These are phyloP conservation scores for Globicephala melas DNA, from an alignment of 2,113 vertebrate species.

Conservation along the genomic window DNA sequence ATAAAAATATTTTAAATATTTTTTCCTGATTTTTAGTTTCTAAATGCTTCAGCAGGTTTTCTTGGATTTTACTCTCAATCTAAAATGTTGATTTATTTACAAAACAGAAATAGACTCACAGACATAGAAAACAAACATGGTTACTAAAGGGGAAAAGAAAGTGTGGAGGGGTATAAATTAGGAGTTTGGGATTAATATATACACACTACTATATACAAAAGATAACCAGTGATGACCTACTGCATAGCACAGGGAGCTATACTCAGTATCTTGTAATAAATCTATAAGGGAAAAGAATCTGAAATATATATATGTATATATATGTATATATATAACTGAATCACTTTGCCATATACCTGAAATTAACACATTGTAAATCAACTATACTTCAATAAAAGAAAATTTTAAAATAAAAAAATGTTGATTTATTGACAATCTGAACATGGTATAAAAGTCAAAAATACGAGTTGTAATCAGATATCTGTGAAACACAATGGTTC, in stretches of 20 bases:
- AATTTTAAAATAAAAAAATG: background rate
- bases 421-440: slow-evolving; percentile 24
- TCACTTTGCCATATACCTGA: background rate
- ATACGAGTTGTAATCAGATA: background rate
- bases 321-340: background rate
- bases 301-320: background rate
- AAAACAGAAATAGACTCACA: background rate
- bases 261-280: background rate
- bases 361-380: background rate
- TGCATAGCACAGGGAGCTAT: too few relatives aligned
- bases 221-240: accelerated
- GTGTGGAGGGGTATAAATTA: accelerated
- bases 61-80: slow-evolving; percentile 21
- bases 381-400: background rate
- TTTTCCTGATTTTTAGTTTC: background rate
- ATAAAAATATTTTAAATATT: background rate
- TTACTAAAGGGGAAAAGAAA: background rate
- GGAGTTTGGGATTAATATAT: background rate
- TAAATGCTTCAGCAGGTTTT: slow-evolving; percentile 24
- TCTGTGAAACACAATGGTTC: background rate
- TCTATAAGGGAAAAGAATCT: background rate
- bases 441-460: background rate
- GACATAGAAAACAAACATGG: background rate
- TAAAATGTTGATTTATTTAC: background rate
- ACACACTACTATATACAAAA: background rate